These are phyloP conservation scores for Arctocebus calabarensis DNA, from an alignment of 2,797 vertebrate genomes.

Conservation along the genomic window DNA sequence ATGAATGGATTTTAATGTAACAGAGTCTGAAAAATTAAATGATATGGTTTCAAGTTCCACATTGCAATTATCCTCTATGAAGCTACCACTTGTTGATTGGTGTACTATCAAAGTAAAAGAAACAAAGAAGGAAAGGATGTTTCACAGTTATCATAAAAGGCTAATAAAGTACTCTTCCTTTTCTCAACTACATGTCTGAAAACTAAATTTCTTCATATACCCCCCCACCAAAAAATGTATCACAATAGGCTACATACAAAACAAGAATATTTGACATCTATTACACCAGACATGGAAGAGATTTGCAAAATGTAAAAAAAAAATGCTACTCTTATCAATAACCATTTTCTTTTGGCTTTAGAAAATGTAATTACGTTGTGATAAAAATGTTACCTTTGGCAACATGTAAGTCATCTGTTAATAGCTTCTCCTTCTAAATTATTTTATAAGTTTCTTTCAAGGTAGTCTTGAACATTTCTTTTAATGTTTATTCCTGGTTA, in stretches of 20 bases:
- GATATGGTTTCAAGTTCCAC: background rate
- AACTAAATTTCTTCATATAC: background rate
- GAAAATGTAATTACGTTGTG: slow-evolving; percentile 17
- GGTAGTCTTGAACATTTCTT: background rate
- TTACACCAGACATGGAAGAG: background rate
- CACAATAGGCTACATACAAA: background rate
- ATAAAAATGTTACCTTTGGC: background rate
- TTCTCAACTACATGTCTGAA: background rate
- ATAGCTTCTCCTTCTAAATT: background rate
- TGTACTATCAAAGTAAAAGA: background rate
- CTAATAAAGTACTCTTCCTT: background rate
- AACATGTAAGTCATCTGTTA: background rate
- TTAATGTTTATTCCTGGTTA: slow-evolving; percentile 8
- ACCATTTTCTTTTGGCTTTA: background rate
- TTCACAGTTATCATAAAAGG: slow-evolving; percentile 23
- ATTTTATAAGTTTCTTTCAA: background rate
- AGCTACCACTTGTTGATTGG: background rate
- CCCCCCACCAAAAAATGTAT: background rate
- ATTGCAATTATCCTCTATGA: background rate
- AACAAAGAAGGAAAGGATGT: background rate
- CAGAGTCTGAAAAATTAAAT: background rate
- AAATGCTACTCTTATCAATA: background rate
- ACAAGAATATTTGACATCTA: background rate
- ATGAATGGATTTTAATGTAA: background rate
- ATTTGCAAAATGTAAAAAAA: background rate